Conservation (phyloP, 2,113 vertebrate species). For the Brienomyrus longianalis region DNA sequence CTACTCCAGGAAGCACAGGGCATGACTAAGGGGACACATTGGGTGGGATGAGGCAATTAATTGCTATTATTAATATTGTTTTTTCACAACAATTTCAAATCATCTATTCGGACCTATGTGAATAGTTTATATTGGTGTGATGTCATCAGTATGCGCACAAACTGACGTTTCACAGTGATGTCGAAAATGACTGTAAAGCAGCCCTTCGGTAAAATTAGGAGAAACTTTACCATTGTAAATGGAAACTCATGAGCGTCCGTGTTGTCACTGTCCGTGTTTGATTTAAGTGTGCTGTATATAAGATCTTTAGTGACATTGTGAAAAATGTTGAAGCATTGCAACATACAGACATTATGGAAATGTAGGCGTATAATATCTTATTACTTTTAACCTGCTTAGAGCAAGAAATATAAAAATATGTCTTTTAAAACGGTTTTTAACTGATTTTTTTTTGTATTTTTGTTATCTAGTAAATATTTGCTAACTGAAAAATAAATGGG, state of each 20-base stretch:
- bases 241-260: background rate
- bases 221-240: background rate
- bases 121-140: background rate
- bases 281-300: background rate
- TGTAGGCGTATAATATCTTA: background rate
- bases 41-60: background rate
- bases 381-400: background rate
- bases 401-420: background rate
- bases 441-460: background rate
- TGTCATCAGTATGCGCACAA: background rate
- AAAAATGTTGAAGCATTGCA: background rate
- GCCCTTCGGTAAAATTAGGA: background rate
- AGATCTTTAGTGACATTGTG: background rate
- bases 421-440: background rate
- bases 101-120: background rate
- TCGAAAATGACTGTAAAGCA: background rate
- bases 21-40: background rate
- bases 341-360: background rate
- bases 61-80: background rate
- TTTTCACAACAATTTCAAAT: background rate
- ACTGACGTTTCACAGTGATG: background rate
- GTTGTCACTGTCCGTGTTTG: background rate
- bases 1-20: background rate
- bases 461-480: background rate
- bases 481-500: background rate